Percentiles rank a stretch among this genome's conserved stretches.
These are phyloP conservation scores for Agrypnus murinus DNA, from an alignment of 2,888 invertebrate genomes.

Conservation along the genomic window DNA sequence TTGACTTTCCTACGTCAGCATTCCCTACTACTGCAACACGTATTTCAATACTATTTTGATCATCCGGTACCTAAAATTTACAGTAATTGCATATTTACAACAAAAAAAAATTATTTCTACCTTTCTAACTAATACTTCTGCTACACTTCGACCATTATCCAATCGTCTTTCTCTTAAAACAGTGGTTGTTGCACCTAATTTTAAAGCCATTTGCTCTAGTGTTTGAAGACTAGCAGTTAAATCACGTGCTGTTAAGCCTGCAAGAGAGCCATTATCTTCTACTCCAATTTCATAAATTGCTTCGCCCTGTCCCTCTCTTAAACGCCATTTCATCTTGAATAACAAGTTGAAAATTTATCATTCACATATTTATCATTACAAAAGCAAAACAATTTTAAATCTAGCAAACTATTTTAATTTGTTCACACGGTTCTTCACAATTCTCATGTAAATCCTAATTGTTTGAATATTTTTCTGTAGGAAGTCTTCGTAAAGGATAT, in stretches of 20 bases:
- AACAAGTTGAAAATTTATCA: too few relatives aligned
- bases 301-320: constrained; percentile 96
- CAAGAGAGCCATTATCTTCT: constrained; percentile 89
- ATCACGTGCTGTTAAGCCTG: constrained; percentile 88
- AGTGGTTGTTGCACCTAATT: constrained; percentile 87
- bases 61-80: constrained; percentile 82
- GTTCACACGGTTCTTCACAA: too few relatives aligned
- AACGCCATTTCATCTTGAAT: constrained; percentile 93
- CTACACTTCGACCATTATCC: constrained; percentile 78
- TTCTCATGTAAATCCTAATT: too few relatives aligned
- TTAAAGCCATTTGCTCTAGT: constrained; percentile 90
- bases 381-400: too few relatives aligned
- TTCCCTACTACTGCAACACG: constrained; percentile 95
- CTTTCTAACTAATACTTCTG: constrained; percentile 93
- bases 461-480: too few relatives aligned
- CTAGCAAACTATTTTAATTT: too few relatives aligned
- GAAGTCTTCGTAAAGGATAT: too few relatives aligned
- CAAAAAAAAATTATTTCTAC: constrained; percentile 67
- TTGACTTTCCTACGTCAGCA: constrained; percentile 98
- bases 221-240: constrained; percentile 92
- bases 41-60: constrained; percentile 91
- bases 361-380: too few relatives aligned
- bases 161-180: constrained; percentile 80
- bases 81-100: constrained; percentile 16
- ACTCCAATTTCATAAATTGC: constrained; percentile 99